Conservation (phyloP, 1,140 invertebrate species). For the Cardiocondyla obscurior region DNA sequence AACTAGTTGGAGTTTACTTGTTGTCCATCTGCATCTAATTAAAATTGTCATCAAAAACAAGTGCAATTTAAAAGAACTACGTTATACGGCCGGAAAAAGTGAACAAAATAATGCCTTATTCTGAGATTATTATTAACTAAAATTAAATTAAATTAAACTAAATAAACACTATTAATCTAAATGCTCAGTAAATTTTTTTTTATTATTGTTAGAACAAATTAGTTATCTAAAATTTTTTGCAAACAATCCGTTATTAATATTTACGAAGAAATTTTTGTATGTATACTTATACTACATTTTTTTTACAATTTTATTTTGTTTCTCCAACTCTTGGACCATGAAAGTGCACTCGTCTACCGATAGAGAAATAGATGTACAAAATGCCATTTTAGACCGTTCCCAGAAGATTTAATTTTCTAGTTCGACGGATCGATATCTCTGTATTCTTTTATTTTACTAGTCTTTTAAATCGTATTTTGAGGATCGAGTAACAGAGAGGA, state of each 20-base stretch:
- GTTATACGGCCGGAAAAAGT: not conserved
- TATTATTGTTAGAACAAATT: not conserved
- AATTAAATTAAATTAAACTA: too few species aligned
- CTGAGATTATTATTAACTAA: not conserved
- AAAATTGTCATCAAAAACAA: not conserved
- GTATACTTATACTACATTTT: not conserved
- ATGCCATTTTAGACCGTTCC: slow-evolving; percentile 48
- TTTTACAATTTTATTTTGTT: not conserved
- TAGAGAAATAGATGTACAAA: slow-evolving; percentile 26
- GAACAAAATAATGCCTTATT: too few species aligned
- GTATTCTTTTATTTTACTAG: slow-evolving; percentile 7
- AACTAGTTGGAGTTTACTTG: not conserved
- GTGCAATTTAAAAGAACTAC: not conserved
- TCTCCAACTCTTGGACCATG: slow-evolving; percentile 1
- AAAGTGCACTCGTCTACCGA: slow-evolving; percentile 23
- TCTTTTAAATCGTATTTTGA: slow-evolving; percentile 47
- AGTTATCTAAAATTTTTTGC: not conserved
- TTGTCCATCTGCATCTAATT: not conserved
- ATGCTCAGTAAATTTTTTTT: not conserved
- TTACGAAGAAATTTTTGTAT: not conserved
- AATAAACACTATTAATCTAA: not conserved
- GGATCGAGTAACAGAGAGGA: slow-evolving; percentile 2
- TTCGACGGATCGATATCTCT: slow-evolving; percentile 8
- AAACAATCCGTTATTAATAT: not conserved
- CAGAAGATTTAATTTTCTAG: slow-evolving; percentile 54